Conservation (phyloP, 2,113 vertebrate genomes). For the Murina feae region DNA sequence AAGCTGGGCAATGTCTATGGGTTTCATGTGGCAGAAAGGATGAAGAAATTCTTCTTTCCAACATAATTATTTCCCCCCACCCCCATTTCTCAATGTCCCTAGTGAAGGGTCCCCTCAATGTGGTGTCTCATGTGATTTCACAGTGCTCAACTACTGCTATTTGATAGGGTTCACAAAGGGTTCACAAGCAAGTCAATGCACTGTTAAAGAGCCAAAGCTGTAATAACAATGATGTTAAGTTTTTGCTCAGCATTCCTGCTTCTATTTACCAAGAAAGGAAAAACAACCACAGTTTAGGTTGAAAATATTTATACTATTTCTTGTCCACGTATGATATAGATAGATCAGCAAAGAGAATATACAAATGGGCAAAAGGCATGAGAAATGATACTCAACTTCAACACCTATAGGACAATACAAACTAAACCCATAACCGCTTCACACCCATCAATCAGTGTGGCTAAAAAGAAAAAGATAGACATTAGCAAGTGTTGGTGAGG, state of each 20-base stretch:
- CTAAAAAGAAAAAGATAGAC: background rate
- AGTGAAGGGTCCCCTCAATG: background rate
- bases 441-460: background rate
- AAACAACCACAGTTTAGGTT: background rate
- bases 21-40: background rate
- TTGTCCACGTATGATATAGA: background rate
- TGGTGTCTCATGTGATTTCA: background rate
- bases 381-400: background rate
- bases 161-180: background rate
- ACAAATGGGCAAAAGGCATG: background rate
- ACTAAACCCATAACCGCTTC: background rate
- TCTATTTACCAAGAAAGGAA: background rate
- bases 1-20: background rate
- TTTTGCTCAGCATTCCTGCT: conserved; percentile 20
- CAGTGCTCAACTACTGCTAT: background rate
- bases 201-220: background rate
- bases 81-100: background rate
- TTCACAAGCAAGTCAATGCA: background rate
- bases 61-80: background rate
- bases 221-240: background rate
- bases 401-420: background rate
- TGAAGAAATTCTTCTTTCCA: background rate
- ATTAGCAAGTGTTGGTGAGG: background rate
- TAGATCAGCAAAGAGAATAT: background rate
- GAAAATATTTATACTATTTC: background rate